Percentiles rank a stretch among this genome's conserved stretches.
Evolutionary conservation across 2,113 vertebrate genomes (phyloP).

Genomic region (Piaya cayana): DNA sequence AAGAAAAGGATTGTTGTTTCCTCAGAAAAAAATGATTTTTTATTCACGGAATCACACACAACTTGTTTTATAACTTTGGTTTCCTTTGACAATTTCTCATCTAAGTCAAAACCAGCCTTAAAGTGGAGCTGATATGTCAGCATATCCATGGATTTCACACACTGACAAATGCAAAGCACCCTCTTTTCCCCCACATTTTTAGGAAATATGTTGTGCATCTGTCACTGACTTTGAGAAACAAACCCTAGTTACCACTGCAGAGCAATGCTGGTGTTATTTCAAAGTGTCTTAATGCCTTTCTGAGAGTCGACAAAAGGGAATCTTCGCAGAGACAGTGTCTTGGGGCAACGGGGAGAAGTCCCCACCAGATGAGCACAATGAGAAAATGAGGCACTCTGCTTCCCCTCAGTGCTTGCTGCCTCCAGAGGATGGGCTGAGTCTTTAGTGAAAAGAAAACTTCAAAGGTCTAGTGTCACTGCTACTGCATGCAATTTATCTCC

Average conservation of each 20-base stretch:
- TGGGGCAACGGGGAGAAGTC: neutral
- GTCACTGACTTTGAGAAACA: neutral
- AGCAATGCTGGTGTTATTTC: neutral
- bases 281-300: too few relatives aligned
- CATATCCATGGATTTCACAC: neutral
- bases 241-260: neutral
- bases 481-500: neutral
- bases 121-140: neutral
- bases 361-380: accelerated
- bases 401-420: neutral
- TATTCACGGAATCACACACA: neutral
- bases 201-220: neutral
- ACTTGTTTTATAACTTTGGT: neutral
- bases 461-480: neutral
- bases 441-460: neutral
- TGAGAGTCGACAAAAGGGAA: accelerated
- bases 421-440: neutral
- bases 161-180: neutral
- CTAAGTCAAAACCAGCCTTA: neutral
- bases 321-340: neutral
- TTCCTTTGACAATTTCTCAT: neutral
- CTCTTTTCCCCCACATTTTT: neutral
- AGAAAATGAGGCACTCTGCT: neutral
- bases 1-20: neutral
- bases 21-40: neutral